Base-by-base conservation (phyloP, 2,113 vertebrate genomes). In the Penelope pileata region DNA sequence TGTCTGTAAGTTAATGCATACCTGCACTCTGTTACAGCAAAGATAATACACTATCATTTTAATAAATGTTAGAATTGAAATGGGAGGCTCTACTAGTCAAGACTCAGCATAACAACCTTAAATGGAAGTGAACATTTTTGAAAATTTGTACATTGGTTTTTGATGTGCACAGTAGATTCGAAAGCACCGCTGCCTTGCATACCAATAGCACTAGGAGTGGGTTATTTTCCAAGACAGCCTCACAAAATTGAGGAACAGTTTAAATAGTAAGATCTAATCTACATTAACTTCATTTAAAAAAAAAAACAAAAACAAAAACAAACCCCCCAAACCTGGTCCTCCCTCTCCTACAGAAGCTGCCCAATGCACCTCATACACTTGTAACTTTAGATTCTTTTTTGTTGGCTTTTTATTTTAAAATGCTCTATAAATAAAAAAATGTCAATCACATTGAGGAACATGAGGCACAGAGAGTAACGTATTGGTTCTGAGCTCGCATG, bases 401-500 rank as follows among this genome's bases (percentile, higher is more conserved):
- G 78, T 98, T 96, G 94, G 91, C 93, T 94, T 97, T 94, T 95
- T 86, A 93, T 96, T 93, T 96, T 95, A 95, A 97, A 98, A 97
- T 62, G 98, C 96, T 98, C 96, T 97, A 98, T 98, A 97, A 98
- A 98, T 98, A 98, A 98, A 98, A 98, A 98, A 98, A 98, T 98
- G 97, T 98, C 97, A 98, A 98, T 98, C 90, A 98, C 98, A 98
- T 97, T 96, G 98, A 98, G 97, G 97, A 98, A 97, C 98, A 97
- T 98, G 98, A 99, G 98, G 99, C 98, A 99, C 99, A 98, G 98
- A 98, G 98, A 98, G 98, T 98, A 98, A 98, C 98, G 98, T 98
- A 98, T 98, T 98, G 99, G 98, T 98, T 99, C 98, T 98, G 98
- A 99, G 98, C 98, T 98, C 97, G 98, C 99, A 99, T 99, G 99